These are phyloP conservation scores for Helicoverpa assulta DNA, from an alignment of 2,888 invertebrate genomes.

Conservation along the genomic window DNA sequence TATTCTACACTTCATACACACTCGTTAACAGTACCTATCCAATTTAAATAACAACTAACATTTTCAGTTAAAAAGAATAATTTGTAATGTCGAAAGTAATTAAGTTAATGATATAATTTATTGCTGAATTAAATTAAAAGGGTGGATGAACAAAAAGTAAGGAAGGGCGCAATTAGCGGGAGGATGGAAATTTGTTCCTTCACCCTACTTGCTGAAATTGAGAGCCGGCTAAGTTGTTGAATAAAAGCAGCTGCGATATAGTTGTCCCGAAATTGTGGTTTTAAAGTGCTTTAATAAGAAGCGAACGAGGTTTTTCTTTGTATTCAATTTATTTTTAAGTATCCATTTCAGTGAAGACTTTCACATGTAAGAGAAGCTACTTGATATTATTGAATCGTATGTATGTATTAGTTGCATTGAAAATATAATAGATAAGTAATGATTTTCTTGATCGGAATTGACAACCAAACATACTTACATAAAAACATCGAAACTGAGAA, in stretches of 20 bases:
- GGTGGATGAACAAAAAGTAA: constrained; percentile 34
- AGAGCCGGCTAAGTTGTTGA: constrained; percentile 12
- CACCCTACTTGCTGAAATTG: constrained; percentile 48
- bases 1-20: constrained; percentile 11
- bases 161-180: constrained; percentile 43
- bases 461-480: too few relatives aligned
- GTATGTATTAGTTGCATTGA: neutral
- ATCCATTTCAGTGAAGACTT: too few relatives aligned
- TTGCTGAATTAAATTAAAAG: constrained; percentile 45
- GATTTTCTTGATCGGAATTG: neutral
- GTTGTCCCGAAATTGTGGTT: neutral
- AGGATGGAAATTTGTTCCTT: constrained; percentile 50
- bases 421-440: neutral
- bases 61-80: constrained; percentile 45
- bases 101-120: constrained; percentile 57
- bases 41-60: constrained; percentile 45
- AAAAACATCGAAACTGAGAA: too few relatives aligned
- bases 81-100: constrained; percentile 55
- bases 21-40: constrained; percentile 4
- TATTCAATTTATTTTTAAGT: neutral
- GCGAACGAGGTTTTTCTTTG: neutral
- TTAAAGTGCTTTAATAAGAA: constrained; percentile 1
- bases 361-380: too few relatives aligned
- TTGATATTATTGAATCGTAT: too few relatives aligned
- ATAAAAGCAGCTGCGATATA: neutral